Conservation (phyloP, 2,888 invertebrate species). For the Metallyticus violacea region DNA sequence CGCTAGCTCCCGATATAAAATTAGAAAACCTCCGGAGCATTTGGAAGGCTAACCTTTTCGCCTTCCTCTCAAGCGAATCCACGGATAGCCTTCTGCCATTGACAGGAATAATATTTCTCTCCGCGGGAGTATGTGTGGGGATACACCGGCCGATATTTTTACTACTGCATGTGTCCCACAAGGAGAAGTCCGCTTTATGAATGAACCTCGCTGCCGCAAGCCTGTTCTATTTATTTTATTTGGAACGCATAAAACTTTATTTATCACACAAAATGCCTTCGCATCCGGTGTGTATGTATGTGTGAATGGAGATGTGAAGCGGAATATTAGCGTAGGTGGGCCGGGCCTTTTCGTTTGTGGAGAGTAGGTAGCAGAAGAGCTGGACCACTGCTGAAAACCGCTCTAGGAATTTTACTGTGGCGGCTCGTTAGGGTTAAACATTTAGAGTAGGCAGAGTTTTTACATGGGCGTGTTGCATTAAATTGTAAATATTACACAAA, state of each 20-base stretch:
- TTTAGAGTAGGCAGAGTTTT: too few relatives aligned
- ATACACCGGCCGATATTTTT: background rate
- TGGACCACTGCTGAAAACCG: background rate
- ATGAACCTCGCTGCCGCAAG: background rate
- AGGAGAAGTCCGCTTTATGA: background rate
- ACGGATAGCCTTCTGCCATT: background rate
- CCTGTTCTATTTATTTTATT: background rate
- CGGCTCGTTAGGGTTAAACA: too few relatives aligned
- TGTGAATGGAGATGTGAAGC: background rate
- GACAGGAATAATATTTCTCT: background rate
- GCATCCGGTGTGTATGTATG: background rate
- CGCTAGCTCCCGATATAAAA: background rate
- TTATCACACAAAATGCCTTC: background rate
- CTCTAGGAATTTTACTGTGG: too few relatives aligned
- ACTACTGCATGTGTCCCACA: background rate
- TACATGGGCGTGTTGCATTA: too few relatives aligned
- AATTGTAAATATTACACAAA: too few relatives aligned
- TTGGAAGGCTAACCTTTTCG: background rate
- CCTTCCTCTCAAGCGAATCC: background rate
- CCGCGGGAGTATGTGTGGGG: background rate
- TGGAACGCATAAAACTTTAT: background rate
- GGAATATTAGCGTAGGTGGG: background rate
- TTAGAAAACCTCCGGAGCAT: too few relatives aligned
- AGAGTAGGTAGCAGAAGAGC: background rate
- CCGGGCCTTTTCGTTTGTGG: background rate